Evolutionary conservation across 2,797 vertebrate species (phyloP), one percentile per base, ranked within the genome.

Genomic region (Linurgus olivaceus): DNA sequence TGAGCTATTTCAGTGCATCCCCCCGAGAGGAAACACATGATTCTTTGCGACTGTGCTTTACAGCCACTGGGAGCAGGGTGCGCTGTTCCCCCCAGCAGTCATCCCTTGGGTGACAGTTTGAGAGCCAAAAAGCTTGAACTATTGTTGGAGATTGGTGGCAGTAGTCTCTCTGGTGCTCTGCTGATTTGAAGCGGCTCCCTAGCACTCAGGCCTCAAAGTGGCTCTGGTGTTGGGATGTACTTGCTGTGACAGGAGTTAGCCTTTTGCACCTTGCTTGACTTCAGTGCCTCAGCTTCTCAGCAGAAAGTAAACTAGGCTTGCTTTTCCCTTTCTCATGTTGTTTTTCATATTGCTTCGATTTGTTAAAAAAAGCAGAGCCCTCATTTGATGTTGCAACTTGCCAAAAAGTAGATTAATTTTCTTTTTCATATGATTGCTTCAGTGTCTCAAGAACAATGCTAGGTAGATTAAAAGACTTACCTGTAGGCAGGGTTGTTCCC

Each of bases 201-300:
- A 10, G n/a, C 11, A 29, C 62, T 84, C 50, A 73, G 13, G 57
- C 19, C 62, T 61, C 52, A 11, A 18, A 75, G 70, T 29, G n/a
- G 14, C 42, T 84, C 5, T 71, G 51, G 10, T 0, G 0, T 18
- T 29, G 50, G 76, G 47, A 31, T 1, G 6, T 15, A 3, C 0
- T 1, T 72, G 20, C 44, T 70, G 33, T 62, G 77, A 20, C 26
- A 59, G 48, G 42, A 1, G 1, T 65, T 67, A 20, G 29, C 45
- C 33, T 48, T 18, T 68, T 52, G 52, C 37, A 21, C 6, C 80
- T 42, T 55, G 14, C 63, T 73, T 61, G 44, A 40, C 52, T 93
- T 44, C 25, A 14, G 3, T 13, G 15, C 42, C 24, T 45, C 44
- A 59, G 23, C 78, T 86, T 28, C 61, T 76, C 44, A 55, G 79